Conservation (phyloP, 2,797 vertebrate species). For the Gallinago solitaria region DNA sequence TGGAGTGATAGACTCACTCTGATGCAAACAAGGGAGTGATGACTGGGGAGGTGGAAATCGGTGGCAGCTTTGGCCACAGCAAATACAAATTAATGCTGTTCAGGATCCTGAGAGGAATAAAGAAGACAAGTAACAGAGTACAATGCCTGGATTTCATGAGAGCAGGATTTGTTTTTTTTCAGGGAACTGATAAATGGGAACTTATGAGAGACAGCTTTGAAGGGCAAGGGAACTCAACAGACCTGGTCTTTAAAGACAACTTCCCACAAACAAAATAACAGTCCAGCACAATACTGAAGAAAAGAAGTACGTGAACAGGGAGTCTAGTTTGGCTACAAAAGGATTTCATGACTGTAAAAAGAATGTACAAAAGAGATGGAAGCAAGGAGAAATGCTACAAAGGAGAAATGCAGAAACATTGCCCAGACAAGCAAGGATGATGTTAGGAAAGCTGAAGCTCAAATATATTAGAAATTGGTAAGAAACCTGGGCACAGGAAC, state of each 20-base stretch:
- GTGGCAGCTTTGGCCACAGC: neutral
- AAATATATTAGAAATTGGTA: neutral
- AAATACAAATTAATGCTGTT: neutral
- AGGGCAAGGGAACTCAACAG: neutral
- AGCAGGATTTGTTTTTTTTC: neutral
- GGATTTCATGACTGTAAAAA: neutral
- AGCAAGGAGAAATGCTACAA: neutral
- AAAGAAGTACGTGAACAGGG: neutral
- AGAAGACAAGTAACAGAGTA: neutral
- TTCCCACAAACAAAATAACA: neutral
- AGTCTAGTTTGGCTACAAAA: neutral
- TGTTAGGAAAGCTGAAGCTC: neutral
- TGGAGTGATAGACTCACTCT: neutral
- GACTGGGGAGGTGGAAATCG: neutral
- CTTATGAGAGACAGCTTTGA: neutral
- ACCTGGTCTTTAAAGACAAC: neutral
- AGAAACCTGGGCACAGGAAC: neutral
- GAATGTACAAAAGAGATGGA: neutral
- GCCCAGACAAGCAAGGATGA: neutral
- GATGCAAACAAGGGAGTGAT: neutral
- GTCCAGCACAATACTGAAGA: neutral
- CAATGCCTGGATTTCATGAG: neutral
- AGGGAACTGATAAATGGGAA: neutral
- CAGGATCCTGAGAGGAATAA: neutral
- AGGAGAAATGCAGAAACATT: neutral